phyloP scores from a whole-genome alignment of 2,797 vertebrate species.

The Pagetopsis macropterus region DNA sequence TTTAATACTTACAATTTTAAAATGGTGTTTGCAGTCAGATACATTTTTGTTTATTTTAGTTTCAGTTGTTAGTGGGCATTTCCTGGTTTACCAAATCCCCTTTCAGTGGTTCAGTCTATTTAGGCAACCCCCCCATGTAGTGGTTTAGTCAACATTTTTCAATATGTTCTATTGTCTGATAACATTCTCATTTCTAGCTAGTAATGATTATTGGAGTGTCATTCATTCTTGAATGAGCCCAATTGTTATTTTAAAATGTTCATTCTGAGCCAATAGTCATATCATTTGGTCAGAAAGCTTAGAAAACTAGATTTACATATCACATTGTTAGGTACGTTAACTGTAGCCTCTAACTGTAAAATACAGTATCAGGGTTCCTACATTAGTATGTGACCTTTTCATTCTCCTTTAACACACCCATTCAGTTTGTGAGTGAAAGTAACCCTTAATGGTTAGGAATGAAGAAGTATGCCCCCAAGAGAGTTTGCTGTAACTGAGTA shows the following conservation, averaged over 20 bases:
- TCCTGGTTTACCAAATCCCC: no score
- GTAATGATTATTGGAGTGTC: background rate
- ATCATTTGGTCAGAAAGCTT: background rate
- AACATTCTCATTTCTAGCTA: background rate
- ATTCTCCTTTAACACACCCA: constrained; percentile 15
- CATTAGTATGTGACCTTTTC: background rate
- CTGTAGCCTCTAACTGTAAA: background rate
- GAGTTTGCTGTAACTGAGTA: constrained; percentile 5
- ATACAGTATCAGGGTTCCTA: background rate
- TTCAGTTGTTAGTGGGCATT: no score
- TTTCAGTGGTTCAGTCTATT: no score
- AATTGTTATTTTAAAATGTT: background rate
- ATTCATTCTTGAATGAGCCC: background rate
- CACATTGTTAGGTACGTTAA: background rate
- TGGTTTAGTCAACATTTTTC: no score
- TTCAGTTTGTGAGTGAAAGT: background rate
- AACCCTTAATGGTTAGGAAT: background rate
- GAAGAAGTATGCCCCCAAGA: constrained; percentile 12
- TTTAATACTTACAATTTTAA: no score
- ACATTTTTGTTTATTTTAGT: no score
- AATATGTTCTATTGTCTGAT: background rate
- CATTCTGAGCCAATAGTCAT: background rate
- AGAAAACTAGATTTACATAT: background rate
- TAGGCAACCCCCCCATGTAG: no score
- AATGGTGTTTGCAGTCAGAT: no score